A percentile compares a stretch with the other conserved stretches of the same genome.
Evolutionary conservation across 1,140 invertebrate genomes (phyloP).

Genomic region (Holotrichia oblita): DNA sequence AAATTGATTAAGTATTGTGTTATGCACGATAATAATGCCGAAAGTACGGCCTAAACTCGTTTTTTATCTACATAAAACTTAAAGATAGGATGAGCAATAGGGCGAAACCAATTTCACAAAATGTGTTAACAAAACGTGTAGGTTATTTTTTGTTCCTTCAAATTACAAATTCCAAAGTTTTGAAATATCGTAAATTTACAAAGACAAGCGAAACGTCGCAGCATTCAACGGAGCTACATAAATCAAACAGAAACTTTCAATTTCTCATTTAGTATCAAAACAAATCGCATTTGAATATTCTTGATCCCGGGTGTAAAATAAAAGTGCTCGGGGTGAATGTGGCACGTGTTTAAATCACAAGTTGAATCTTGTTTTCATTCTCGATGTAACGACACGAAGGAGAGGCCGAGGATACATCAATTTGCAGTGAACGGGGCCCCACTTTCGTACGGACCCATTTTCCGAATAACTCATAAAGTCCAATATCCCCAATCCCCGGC

Average conservation of each 20-base stretch:
- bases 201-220: background rate
- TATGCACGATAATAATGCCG: too few species aligned
- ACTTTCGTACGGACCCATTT: background rate
- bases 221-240: background rate
- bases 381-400: background rate
- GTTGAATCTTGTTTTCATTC: slow-evolving; percentile 1
- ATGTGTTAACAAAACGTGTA: too few species aligned
- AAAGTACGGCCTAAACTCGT: too few species aligned
- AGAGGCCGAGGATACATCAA: slow-evolving; percentile 3
- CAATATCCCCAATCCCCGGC: slow-evolving; percentile 32
- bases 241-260: slow-evolving; percentile 3
- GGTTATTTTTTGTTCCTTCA: too few species aligned
- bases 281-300: slow-evolving; percentile 7
- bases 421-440: slow-evolving; percentile 17
- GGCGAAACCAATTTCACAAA: too few species aligned
- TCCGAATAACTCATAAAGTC: slow-evolving; percentile 41
- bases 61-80: too few species aligned
- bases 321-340: background rate
- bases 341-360: slow-evolving; percentile 29
- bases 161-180: background rate
- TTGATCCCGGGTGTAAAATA: background rate
- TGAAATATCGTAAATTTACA: background rate
- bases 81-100: too few species aligned
- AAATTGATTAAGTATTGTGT: too few species aligned
- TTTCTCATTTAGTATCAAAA: background rate